A percentile compares a stretch with the other conserved stretches of the same genome.
phyloP scores from a whole-genome alignment of 2,113 vertebrate species.

The Sceloporus tristichus region DNA sequence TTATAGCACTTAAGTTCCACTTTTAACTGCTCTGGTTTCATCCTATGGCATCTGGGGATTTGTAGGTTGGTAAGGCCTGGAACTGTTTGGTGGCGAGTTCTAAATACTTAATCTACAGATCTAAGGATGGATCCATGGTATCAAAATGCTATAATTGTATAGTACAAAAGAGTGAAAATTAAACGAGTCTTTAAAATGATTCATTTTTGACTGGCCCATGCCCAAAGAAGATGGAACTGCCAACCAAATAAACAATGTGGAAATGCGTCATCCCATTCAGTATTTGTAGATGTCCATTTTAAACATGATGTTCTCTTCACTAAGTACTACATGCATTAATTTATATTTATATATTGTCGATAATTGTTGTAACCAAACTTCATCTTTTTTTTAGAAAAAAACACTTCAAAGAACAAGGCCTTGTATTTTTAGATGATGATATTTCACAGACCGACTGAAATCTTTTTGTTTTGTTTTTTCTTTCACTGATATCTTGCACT shows the following conservation, averaged over 20 bases:
- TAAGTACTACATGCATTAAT: slow-evolving; percentile 69
- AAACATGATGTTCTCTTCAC: slow-evolving; percentile 74
- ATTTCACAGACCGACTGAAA: slow-evolving; percentile 80
- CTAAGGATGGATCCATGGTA: too few relatives aligned
- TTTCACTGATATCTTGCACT: slow-evolving; percentile 90
- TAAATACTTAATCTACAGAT: too few relatives aligned
- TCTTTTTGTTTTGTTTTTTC: slow-evolving; percentile 76
- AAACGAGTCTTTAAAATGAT: background rate
- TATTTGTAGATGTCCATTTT: slow-evolving; percentile 72
- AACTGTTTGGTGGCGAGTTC: too few relatives aligned
- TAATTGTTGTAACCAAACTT: slow-evolving; percentile 75
- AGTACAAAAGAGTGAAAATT: background rate
- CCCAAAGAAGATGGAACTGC: slow-evolving; percentile 59
- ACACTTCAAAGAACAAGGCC: slow-evolving; percentile 76
- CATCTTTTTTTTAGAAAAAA: slow-evolving; percentile 58
- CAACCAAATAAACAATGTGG: slow-evolving; percentile 66
- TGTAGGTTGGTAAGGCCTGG: too few relatives aligned
- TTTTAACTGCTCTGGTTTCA: too few relatives aligned
- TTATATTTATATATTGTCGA: slow-evolving; percentile 76
- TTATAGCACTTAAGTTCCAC: too few relatives aligned
- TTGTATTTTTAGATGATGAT: slow-evolving; percentile 83
- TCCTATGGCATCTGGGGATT: too few relatives aligned
- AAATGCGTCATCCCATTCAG: slow-evolving; percentile 66
- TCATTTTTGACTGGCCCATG: background rate
- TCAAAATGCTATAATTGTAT: too few relatives aligned